Percentiles rank a stretch among this genome's conserved stretches.
phyloP scores from a whole-genome alignment of 35 echinoderm and acorn worm genomes.

The Strongylocentrotus purpuratus region DNA sequence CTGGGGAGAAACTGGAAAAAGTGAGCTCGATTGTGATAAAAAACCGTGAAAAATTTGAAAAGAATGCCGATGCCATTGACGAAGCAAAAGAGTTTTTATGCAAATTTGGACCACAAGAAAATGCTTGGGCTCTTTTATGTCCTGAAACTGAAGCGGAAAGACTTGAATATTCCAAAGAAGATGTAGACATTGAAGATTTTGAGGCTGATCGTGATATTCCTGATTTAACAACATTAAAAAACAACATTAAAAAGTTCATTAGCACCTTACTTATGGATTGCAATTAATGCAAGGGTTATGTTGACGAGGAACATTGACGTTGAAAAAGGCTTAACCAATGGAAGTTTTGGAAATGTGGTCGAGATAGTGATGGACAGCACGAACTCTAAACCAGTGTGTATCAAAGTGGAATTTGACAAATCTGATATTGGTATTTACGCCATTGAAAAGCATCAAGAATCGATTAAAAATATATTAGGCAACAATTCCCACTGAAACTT shows the following conservation, averaged over 20 bases:
- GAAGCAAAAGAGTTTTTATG: constrained; percentile 24
- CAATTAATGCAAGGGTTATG: constrained; percentile 57
- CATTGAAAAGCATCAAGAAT: constrained; percentile 36
- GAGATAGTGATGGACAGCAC: too few relatives aligned
- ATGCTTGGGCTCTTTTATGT: not conserved
- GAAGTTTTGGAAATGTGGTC: too few relatives aligned
- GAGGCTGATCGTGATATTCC: constrained; percentile 53
- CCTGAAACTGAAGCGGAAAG: constrained; percentile 65
- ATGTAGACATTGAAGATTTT: not conserved
- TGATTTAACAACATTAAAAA: constrained; percentile 27
- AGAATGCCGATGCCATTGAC: constrained; percentile 20
- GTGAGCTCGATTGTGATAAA: constrained; percentile 61
- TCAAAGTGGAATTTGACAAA: constrained; percentile 52
- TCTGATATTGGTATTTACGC: constrained; percentile 25
- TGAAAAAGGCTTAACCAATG: too few relatives aligned
- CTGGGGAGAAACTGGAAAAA: not conserved
- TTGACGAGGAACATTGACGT: constrained; percentile 38
- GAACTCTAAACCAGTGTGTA: not conserved
- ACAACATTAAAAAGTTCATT: constrained; percentile 43
- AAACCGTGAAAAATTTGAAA: not conserved
- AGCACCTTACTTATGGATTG: constrained; percentile 25
- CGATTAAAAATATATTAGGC: constrained; percentile 10
- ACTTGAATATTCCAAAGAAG: not conserved
- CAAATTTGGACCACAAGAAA: constrained; percentile 49
- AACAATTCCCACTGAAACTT: constrained; percentile 19